Conservation (phyloP, 1,140 invertebrate genomes). For the Trachelipus rathkii region DNA sequence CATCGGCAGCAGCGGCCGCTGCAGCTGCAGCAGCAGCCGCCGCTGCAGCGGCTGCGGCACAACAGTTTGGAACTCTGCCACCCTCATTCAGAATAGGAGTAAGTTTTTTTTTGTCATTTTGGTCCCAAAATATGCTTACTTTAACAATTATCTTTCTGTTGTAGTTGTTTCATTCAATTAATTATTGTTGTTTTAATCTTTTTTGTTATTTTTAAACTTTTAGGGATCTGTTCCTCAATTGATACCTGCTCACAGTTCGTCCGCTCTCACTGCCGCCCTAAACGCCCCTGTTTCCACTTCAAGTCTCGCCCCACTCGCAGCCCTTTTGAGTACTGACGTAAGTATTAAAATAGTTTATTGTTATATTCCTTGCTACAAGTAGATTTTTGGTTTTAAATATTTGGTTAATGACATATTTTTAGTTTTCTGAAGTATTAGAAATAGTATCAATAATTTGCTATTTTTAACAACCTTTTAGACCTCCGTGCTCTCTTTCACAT, state of each 20-base stretch:
- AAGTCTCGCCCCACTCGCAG: constrained; percentile 39
- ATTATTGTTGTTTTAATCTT: too few relatives aligned
- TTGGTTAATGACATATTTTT: too few relatives aligned
- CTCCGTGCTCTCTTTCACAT: too few relatives aligned
- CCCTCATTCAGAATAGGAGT: constrained; percentile 38
- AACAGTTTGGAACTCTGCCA: constrained; percentile 27
- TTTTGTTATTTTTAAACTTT: neutral
- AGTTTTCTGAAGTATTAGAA: too few relatives aligned
- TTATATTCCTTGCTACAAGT: too few relatives aligned
- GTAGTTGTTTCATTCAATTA: too few relatives aligned
- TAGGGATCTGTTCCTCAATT: neutral
- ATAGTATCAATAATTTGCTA: too few relatives aligned
- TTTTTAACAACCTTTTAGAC: too few relatives aligned
- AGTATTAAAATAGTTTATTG: neutral
- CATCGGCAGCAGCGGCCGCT: constrained; percentile 22
- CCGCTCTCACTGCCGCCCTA: constrained; percentile 40
- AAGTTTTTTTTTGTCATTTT: constrained; percentile 18
- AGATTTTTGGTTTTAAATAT: too few relatives aligned
- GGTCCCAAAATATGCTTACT: constrained; percentile 8
- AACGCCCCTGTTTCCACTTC: constrained; percentile 28
- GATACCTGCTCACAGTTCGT: constrained; percentile 21
- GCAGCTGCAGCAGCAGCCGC: constrained; percentile 33
- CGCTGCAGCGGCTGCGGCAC: constrained; percentile 26
- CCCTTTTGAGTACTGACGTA: constrained; percentile 39
- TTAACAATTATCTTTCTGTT: neutral